phyloP scores from a whole-genome alignment of 2,888 invertebrate species.

The Epinotia brunnichana region DNA sequence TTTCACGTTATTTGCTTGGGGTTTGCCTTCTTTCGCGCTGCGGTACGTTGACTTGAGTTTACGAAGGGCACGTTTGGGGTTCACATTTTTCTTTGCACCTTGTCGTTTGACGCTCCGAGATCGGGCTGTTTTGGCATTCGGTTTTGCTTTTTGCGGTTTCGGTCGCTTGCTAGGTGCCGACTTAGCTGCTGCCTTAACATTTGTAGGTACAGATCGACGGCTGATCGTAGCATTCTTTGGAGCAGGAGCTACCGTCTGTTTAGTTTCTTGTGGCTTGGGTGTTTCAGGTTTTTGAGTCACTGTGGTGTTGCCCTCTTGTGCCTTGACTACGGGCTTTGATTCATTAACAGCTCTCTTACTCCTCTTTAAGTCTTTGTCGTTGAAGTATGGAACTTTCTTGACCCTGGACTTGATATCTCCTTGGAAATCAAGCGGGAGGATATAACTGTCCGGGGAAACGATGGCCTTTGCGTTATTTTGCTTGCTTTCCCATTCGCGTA shows the following conservation, averaged over 20 bases:
- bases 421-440: conserved; percentile 53
- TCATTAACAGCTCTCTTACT: conserved; percentile 14
- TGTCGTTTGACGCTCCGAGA: background rate
- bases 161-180: background rate
- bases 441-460: conserved; percentile 59
- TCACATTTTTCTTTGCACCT: background rate
- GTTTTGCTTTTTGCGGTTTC: background rate
- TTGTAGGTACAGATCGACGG: conserved; percentile 4
- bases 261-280: conserved; percentile 5
- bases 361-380: conserved; percentile 39
- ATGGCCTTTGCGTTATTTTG: background rate
- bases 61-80: conserved; percentile 8
- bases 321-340: background rate
- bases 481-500: background rate
- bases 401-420: conserved; percentile 55
- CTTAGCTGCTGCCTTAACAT: background rate
- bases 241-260: background rate
- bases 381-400: conserved; percentile 60
- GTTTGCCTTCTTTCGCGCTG: background rate
- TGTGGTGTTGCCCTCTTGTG: background rate
- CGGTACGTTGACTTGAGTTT: conserved; percentile 5
- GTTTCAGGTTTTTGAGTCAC: background rate
- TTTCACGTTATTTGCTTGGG: background rate
- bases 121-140: background rate
- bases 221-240: background rate